Percentiles rank a stretch among this genome's conserved stretches.
phyloP scores from a whole-genome alignment of 2,888 invertebrate genomes.

The Conops quadrifasciatus region DNA sequence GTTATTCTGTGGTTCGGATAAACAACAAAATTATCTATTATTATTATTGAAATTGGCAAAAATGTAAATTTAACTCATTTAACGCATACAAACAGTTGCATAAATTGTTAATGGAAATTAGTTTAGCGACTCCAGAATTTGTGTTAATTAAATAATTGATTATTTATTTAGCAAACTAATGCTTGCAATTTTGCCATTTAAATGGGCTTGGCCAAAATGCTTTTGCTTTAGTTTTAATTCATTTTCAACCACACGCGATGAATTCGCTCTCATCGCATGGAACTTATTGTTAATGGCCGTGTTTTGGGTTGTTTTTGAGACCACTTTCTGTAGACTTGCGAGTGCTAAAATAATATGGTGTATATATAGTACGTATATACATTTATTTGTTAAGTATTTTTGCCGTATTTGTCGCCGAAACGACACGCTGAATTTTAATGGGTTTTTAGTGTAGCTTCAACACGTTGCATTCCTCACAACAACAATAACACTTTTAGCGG shows the following conservation, averaged over 20 bases:
- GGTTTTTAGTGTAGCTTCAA: conserved; percentile 39
- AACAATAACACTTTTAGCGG: conserved; percentile 3
- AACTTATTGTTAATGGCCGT: background rate
- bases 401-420: too few relatives aligned
- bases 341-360: too few relatives aligned
- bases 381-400: background rate
- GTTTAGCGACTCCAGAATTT: conserved; percentile 8
- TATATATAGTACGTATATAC: too few relatives aligned
- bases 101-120: conserved; percentile 28
- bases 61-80: conserved; percentile 17
- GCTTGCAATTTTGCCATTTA: conserved; percentile 6
- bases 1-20: background rate
- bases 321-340: background rate
- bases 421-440: conserved; percentile 28
- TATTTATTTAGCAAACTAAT: conserved; percentile 6
- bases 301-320: background rate
- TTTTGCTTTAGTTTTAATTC: conserved; percentile 9
- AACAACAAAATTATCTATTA: background rate
- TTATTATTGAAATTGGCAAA: background rate
- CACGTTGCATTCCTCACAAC: conserved; percentile 32
- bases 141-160: conserved; percentile 25
- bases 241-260: background rate
- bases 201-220: background rate
- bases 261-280: background rate
- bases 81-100: conserved; percentile 11